Evolutionary conservation across 1,140 invertebrate species (phyloP), one percentile per base, ranked within the genome.

Genomic region (Drosophila tsacasi): DNA sequence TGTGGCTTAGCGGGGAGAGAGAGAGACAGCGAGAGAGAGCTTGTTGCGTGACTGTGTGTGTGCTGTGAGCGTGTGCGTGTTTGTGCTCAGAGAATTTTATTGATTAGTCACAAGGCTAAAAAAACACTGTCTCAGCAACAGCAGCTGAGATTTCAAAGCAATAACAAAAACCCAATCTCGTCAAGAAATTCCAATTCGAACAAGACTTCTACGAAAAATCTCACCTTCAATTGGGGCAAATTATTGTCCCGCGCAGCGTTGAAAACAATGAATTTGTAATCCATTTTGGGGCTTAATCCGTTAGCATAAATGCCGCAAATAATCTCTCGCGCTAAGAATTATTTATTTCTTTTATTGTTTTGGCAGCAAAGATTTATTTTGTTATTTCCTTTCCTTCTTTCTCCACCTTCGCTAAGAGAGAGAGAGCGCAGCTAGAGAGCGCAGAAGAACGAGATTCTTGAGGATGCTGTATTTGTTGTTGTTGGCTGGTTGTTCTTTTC

Each of bases 191-290:
- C 44, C 65, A 46, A 74, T 52, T 55, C 32, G 60, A 23, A 32
- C 19, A 7, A 23, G 30, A 52, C 49, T 32, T 19, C n/a, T 19
- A 15, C 8, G 8, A 52, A 27, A 52, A 25, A 46, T 77, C 92
- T 92, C 50, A 93, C 92, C 86, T 91, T 93, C 55, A 93, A 79
- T 76, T 81, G 83, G 49, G 79, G 55, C 81, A 93, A 76, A 65
- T 93, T 91, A 44, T 93, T 92, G 52, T 93, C 92, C 78, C 91
- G 78, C 39, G 91, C 91, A 66, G 92, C 90, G 85, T 91, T 92
- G 42, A 90, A 93, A 59, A 92, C 90, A 73, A 91, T 73, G 59
- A 91, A 90, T 91, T 92, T 92, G 58, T 79, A 82, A 82, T 92
- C 91, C 91, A 92, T 92, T 73, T 89, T 42, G 46, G 42, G 37